Evolutionary conservation across 1,140 invertebrate species (phyloP), one percentile per base, ranked within the genome.

Genomic region (Daktulosphaira vitifoliae): DNA sequence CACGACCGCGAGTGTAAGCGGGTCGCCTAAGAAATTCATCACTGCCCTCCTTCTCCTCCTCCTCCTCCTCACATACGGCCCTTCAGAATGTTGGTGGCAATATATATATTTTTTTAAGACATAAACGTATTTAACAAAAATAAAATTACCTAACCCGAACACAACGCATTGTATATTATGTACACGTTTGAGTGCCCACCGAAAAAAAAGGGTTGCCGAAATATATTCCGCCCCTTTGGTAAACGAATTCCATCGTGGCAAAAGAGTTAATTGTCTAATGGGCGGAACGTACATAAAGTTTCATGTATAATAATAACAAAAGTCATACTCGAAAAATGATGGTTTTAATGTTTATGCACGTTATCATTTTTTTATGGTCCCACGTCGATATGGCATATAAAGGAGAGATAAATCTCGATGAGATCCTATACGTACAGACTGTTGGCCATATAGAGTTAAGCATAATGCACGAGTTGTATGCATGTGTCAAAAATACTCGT

Each of bases 161-260:
- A 16, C 3, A 5, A 11, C 29, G 29, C 29, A n/a, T n/a, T n/a
- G n/a, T n/a, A n/a, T n/a, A n/a, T n/a, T n/a, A n/a, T n/a, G 29
- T 33, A 33, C 11, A 11, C 29, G 29, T n/a, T n/a, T 11, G 29
- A 33, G 29, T 33, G 29, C 29, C 29, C 5, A 33, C 29, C 5
- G 29, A 33, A 37, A 50, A 39, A 46, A 62, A 59, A 62, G 56
- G 56, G 42, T 48, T 62, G 56, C 56, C 56, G 56, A 62, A 62
- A 62, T 62, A 48, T 62, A 62, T 62, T 62, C 56, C 56, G 56
- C 56, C 56, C 56, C 56, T 46, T 62, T 25, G 25, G 25, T 62
- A 62, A 62, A 62, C 56, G 56, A 62, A 62, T 62, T 62, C 56
- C 56, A n/a, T 62, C 56, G 29, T 33, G 42, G 56, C 26, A 9